A percentile compares a stretch with the other conserved stretches of the same genome.
Evolutionary conservation across 2,113 vertebrate genomes (phyloP).

Genomic region (Bostrychus sinensis): DNA sequence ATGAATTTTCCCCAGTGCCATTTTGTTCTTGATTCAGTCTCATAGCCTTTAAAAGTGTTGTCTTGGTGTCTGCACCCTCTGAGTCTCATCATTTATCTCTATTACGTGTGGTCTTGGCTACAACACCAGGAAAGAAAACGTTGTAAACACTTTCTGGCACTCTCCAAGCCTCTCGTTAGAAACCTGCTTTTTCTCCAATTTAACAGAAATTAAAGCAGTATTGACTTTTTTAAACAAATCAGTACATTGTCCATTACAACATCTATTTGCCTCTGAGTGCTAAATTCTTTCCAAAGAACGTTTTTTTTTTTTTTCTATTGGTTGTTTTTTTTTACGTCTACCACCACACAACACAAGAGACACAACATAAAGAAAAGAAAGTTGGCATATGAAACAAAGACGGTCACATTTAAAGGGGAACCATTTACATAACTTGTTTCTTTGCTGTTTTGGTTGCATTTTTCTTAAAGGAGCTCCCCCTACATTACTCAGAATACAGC

Average conservation of each 20-base stretch:
- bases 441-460: too few relatives aligned
- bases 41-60: neutral
- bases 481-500: too few relatives aligned
- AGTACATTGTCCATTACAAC: constrained; percentile 7
- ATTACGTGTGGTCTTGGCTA: neutral
- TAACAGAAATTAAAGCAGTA: neutral
- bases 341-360: constrained; percentile 79
- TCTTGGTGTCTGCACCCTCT: neutral
- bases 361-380: too few relatives aligned
- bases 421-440: too few relatives aligned
- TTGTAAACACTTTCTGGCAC: neutral
- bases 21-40: neutral
- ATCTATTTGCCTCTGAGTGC: neutral
- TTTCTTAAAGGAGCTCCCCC: too few relatives aligned
- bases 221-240: constrained; percentile 12
- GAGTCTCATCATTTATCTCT: neutral
- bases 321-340: constrained; percentile 88
- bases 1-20: neutral
- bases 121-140: neutral
- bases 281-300: neutral
- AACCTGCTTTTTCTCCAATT: constrained; percentile 4
- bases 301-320: constrained; percentile 67
- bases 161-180: neutral
- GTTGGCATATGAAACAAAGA: too few relatives aligned
- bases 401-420: too few relatives aligned